A percentile compares a stretch with the other conserved stretches of the same genome.
These are phyloP conservation scores for Clitarchus hookeri DNA, from an alignment of 2,888 invertebrate species.

Conservation along the genomic window DNA sequence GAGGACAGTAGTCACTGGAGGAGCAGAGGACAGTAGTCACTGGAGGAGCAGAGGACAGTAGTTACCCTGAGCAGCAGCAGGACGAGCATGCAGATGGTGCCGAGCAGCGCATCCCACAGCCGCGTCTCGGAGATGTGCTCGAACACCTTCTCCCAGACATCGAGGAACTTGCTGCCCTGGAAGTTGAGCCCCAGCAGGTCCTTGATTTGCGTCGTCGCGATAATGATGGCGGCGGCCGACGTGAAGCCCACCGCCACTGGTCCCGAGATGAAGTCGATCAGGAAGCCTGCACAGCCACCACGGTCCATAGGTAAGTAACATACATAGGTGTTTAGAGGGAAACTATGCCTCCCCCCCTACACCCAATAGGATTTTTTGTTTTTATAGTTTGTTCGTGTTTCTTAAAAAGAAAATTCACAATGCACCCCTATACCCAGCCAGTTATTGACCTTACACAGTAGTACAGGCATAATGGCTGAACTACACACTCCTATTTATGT, in stretches of 20 bases:
- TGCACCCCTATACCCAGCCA: too few relatives aligned
- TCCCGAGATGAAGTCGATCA: conserved; percentile 84
- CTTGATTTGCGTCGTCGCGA: conserved; percentile 79
- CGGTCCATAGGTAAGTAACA: too few relatives aligned
- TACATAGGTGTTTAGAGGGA: too few relatives aligned
- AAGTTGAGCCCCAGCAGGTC: conserved; percentile 72
- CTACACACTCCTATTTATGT: too few relatives aligned
- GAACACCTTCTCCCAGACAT: conserved; percentile 72
- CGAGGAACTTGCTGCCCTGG: conserved; percentile 70
- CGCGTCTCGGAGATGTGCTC: conserved; percentile 71
- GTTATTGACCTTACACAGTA: too few relatives aligned
- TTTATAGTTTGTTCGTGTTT: too few relatives aligned
- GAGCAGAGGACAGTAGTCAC: too few relatives aligned
- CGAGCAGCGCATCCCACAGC: conserved; percentile 71
- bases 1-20: too few relatives aligned
- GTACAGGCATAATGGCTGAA: too few relatives aligned
- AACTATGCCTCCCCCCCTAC: too few relatives aligned
- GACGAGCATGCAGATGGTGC: conserved; percentile 69
- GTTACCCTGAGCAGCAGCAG: conserved; percentile 71
- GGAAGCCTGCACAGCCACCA: conserved; percentile 63
- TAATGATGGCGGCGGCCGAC: conserved; percentile 81
- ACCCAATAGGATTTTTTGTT: too few relatives aligned
- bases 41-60: conserved; percentile 26
- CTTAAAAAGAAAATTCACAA: too few relatives aligned
- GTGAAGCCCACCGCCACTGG: conserved; percentile 82